Evolutionary conservation across 2,888 invertebrate species (phyloP).

Genomic region (Stenichneumon culpator): DNA sequence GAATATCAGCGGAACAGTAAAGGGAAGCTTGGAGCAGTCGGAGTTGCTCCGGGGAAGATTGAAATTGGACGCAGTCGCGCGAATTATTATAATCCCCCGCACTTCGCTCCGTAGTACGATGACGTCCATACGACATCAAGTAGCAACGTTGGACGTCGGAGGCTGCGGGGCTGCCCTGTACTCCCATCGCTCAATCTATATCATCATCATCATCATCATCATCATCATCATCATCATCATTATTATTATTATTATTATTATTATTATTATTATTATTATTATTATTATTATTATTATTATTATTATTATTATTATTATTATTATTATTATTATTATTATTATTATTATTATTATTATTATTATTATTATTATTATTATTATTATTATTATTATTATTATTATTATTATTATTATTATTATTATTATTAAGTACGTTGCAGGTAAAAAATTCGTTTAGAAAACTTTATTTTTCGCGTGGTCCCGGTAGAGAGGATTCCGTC

Average conservation of each 20-base stretch:
- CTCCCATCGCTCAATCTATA: constrained; percentile 11
- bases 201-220: too few relatives aligned
- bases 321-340: constrained; percentile 28
- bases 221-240: too few relatives aligned
- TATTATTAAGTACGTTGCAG: constrained; percentile 10
- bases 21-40: constrained; percentile 32
- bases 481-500: not conserved
- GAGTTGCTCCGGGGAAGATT: constrained; percentile 77
- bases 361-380: constrained; percentile 30
- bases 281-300: constrained; percentile 25
- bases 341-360: constrained; percentile 28
- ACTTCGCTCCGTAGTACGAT: constrained; percentile 54
- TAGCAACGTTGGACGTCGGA: constrained; percentile 45
- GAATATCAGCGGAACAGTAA: constrained; percentile 26
- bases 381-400: constrained; percentile 30
- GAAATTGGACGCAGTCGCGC: constrained; percentile 83
- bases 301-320: constrained; percentile 30
- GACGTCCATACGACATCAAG: constrained; percentile 22
- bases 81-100: constrained; percentile 82
- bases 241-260: constrained; percentile 30
- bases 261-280: constrained; percentile 30
- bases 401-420: constrained; percentile 25
- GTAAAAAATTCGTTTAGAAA: constrained; percentile 12
- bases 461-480: not conserved
- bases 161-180: constrained; percentile 23